Evolutionary conservation across 2,113 vertebrate species (phyloP), one percentile per base, ranked within the genome.

Genomic region (Triplophysa rosa): DNA sequence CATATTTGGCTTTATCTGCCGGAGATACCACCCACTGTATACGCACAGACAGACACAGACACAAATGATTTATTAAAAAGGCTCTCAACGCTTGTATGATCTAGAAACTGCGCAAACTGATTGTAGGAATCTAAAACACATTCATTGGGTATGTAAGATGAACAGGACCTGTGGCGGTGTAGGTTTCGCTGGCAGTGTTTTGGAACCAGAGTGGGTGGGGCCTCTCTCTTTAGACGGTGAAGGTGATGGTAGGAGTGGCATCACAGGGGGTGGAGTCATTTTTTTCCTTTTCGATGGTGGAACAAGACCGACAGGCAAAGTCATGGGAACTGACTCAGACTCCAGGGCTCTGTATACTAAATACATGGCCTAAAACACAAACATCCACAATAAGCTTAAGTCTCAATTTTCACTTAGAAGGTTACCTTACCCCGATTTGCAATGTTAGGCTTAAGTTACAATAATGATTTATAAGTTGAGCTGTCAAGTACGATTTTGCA

Each of bases 331-430:
- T 73, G 94, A 91, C 86, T 98, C 98, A 24, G 97, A 97, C 87
- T 99, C 97, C 89, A 99, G 90, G 67, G 97, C 97, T 81, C 96
- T 95, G 89, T 99, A 99, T 42, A 99, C 98, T 92, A 99, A 92
- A 94, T 95, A 97, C 97, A 99, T 99, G 82, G 96, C 97, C 97
- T 99, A 85, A 73, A 78, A 91, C 7, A 87, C 58, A 72, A 67
- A 81, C 19, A 58, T 10, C 7, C 54, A 9, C 19, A 5, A 58
- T 8, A n/a, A n/a, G n/a, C 54, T 1, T 10, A 9, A 40, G 37
- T 40, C 37, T 3, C 37, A 40, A 40, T 4, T 40, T 42, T 42
- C 29, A 29, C 29, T 29, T 29, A 29, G 0, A 29, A 37, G 5
- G 33, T 37, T 7, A 37, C 5, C 33, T 37, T 37, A 37, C 5